Evolutionary conservation across 1,140 invertebrate genomes (phyloP).

Genomic region (Amyelois transitella): DNA sequence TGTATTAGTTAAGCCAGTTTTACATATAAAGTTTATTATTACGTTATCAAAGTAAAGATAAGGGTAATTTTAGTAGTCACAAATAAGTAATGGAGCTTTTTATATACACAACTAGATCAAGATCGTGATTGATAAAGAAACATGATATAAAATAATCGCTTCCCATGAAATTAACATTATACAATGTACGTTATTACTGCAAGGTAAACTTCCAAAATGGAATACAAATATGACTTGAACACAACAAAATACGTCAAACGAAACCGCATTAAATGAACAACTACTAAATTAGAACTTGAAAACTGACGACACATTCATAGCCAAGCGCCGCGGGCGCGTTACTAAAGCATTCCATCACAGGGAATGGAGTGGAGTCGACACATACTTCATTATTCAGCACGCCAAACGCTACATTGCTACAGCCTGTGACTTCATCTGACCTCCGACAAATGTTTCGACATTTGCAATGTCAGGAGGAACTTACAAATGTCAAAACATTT

Average conservation of each 20-base stretch:
- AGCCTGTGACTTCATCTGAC: background rate
- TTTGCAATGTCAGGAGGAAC: too few species aligned
- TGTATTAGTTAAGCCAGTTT: slow-evolving; percentile 29
- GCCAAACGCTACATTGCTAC: background rate
- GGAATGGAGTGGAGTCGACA: background rate
- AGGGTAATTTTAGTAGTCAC: too few species aligned
- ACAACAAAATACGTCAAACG: background rate
- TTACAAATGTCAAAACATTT: background rate
- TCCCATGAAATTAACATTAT: too few species aligned
- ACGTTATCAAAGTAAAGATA: too few species aligned
- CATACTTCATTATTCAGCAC: background rate
- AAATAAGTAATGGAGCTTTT: too few species aligned
- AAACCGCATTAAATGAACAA: background rate
- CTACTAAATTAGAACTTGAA: background rate
- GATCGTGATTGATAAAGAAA: too few species aligned
- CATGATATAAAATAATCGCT: too few species aligned
- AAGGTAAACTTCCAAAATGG: too few species aligned
- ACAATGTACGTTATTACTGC: too few species aligned
- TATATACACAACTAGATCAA: too few species aligned
- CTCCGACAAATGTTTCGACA: background rate
- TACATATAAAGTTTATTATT: background rate
- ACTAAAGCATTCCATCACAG: background rate
- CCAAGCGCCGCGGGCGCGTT: background rate
- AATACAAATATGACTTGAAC: too few species aligned
- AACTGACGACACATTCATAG: background rate